phyloP scores from a whole-genome alignment of 2,113 vertebrate genomes.

The Picathartes gymnocephalus region DNA sequence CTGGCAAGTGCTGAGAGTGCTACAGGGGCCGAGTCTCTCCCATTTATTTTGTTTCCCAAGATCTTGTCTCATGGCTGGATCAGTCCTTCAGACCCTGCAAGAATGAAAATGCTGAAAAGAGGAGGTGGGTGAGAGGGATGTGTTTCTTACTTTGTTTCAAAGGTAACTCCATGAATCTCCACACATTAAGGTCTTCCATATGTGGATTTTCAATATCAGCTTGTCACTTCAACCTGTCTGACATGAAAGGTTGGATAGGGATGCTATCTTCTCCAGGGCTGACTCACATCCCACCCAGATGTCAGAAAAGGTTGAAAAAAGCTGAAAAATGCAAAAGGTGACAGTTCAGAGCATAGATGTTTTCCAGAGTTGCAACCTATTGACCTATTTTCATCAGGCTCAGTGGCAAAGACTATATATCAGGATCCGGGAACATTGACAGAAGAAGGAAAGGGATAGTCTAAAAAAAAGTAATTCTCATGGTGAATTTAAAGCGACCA shows the following conservation, averaged over 20 bases:
- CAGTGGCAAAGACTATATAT: not conserved
- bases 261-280: not conserved
- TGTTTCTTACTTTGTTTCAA: not conserved
- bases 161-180: not conserved
- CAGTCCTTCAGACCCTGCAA: not conserved
- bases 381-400: not conserved
- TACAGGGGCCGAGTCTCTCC: not conserved
- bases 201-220: not conserved
- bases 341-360: not conserved
- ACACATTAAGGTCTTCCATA: not conserved
- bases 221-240: not conserved
- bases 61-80: not conserved
- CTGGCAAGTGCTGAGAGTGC: not conserved
- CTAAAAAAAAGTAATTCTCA: not conserved
- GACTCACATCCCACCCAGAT: not conserved
- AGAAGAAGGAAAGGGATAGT: not conserved
- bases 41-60: not conserved
- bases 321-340: not conserved
- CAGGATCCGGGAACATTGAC: not conserved
- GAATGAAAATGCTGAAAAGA: constrained; percentile 7
- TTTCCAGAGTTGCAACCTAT: not conserved
- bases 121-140: not conserved
- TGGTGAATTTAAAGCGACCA: not conserved
- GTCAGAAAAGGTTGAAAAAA: not conserved
- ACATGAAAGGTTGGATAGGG: not conserved